Percentiles rank a stretch among this genome's conserved stretches.
Conservation (phyloP, 2,797 vertebrate genomes). For the Syngnathus rostellatus region DNA sequence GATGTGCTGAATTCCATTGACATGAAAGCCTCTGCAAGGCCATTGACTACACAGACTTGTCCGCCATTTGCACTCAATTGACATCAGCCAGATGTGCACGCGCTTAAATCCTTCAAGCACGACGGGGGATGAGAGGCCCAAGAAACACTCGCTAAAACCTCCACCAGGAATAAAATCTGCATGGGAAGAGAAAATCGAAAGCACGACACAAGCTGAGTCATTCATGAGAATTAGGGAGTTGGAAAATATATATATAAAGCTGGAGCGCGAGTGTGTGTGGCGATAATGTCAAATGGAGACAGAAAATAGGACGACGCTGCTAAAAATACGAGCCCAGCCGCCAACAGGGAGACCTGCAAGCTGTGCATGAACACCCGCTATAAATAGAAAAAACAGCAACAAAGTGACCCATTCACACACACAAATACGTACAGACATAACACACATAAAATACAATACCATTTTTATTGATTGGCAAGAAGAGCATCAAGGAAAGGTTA, state of each 20-base stretch:
- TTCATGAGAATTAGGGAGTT: not conserved
- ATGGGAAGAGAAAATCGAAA: not conserved
- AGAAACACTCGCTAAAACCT: not conserved
- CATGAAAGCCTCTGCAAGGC: conserved; percentile 32
- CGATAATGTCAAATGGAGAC: conserved; percentile 51
- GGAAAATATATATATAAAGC: conserved; percentile 3
- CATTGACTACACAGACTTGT: conserved; percentile 51
- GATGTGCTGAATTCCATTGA: not conserved
- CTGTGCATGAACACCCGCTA: conserved; percentile 14
- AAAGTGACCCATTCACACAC: too few species aligned
- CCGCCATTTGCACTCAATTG: conserved; percentile 45
- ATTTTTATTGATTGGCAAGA: too few species aligned
- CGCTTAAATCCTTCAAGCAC: conserved; percentile 38
- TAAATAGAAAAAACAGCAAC: not conserved
- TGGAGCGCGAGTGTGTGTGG: conserved; percentile 7
- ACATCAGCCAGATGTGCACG: conserved; percentile 48
- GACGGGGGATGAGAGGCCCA: conserved; percentile 13
- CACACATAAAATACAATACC: too few species aligned
- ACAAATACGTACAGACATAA: too few species aligned
- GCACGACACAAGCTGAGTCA: not conserved
- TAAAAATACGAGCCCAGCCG: conserved; percentile 75
- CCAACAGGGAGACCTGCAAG: conserved; percentile 27
- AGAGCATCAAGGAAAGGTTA: too few species aligned
- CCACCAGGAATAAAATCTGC: conserved; percentile 13
- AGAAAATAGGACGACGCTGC: conserved; percentile 53